A percentile compares a stretch with the other conserved stretches of the same genome.
Conservation (phyloP, 2,797 vertebrate species). For the Pipistrellus kuhlii region DNA sequence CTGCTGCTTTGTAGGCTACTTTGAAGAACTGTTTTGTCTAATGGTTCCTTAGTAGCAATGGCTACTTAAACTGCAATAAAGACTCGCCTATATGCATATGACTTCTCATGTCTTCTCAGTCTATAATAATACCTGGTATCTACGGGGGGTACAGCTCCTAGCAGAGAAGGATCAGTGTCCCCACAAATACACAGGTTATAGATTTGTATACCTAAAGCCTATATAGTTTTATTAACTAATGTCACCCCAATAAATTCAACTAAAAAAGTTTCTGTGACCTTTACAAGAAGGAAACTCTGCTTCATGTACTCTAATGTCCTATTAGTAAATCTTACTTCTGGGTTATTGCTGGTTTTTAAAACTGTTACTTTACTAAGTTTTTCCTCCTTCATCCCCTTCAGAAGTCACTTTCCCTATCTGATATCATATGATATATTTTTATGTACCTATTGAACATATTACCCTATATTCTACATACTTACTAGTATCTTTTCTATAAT, state of each 20-base stretch:
- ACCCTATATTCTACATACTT: not conserved
- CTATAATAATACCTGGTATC: too few relatives aligned
- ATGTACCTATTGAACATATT: not conserved
- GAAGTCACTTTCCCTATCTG: not conserved
- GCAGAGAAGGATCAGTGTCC: too few relatives aligned
- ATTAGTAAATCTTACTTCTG: not conserved
- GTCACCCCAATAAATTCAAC: not conserved
- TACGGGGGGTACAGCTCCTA: too few relatives aligned
- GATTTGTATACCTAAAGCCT: not conserved
- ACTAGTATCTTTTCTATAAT: not conserved
- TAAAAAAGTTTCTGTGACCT: not conserved
- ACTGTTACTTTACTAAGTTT: not conserved
- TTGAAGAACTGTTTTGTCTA: too few relatives aligned
- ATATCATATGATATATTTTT: not conserved
- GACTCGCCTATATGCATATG: too few relatives aligned
- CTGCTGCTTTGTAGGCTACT: too few relatives aligned
- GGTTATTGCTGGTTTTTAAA: not conserved
- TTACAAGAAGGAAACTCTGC: not conserved
- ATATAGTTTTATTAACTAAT: not conserved
- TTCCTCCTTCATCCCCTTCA: not conserved
- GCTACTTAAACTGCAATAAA: too few relatives aligned
- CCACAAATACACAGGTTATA: not conserved
- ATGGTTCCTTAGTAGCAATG: too few relatives aligned
- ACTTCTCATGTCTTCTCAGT: too few relatives aligned
- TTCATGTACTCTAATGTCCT: not conserved